These are phyloP conservation scores for Acropternis orthonyx DNA, from an alignment of 2,797 vertebrate genomes.

Conservation along the genomic window DNA sequence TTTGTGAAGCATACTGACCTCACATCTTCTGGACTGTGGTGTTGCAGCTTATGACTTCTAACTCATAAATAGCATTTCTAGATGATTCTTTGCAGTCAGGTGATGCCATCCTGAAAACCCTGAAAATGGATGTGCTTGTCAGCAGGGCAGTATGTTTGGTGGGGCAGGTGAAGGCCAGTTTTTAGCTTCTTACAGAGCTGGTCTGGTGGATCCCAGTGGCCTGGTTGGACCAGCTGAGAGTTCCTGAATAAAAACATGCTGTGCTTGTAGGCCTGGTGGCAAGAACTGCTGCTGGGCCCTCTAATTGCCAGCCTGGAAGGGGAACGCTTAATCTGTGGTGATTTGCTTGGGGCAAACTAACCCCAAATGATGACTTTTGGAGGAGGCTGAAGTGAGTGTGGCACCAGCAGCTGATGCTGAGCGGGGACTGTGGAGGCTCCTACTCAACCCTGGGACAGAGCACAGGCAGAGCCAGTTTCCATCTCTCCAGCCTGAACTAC, in stretches of 20 bases:
- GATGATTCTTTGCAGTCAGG: neutral
- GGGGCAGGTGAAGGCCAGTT: neutral
- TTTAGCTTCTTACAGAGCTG: neutral
- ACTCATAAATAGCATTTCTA: neutral
- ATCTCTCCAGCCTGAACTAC: neutral
- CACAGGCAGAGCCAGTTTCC: neutral
- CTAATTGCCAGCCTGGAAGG: neutral
- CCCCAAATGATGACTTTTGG: neutral
- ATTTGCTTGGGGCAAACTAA: neutral
- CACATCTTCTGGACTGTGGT: neutral
- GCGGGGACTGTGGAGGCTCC: neutral
- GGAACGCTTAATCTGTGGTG: neutral
- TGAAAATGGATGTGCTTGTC: neutral
- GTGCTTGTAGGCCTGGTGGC: neutral
- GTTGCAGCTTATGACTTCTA: neutral
- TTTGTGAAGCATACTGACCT: neutral
- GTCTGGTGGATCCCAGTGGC: neutral
- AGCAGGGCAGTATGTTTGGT: neutral
- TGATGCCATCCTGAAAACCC: neutral
- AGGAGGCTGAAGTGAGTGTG: neutral
- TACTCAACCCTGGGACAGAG: neutral
- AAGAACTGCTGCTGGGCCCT: neutral
- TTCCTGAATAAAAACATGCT: neutral
- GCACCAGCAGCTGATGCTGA: neutral
- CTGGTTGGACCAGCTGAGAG: neutral